Evolutionary conservation across 2,113 vertebrate genomes (phyloP).

Genomic region (Pachyramphus minor): DNA sequence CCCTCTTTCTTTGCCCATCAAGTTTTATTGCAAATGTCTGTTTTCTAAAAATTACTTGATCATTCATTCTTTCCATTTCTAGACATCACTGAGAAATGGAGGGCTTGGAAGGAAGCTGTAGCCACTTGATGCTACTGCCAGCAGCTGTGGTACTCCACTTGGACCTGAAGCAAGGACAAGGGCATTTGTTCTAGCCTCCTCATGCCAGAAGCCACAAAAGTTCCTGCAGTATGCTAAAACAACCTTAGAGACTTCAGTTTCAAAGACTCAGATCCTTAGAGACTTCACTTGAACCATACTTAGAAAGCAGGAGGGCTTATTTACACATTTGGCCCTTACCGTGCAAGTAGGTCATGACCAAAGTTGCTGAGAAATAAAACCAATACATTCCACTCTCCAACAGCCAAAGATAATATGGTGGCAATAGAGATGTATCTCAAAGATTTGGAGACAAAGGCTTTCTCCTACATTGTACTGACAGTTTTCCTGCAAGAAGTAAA

Average conservation of each 20-base stretch:
- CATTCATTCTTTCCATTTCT: not conserved
- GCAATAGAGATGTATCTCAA: not conserved
- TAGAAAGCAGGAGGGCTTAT: not conserved
- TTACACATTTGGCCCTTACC: not conserved
- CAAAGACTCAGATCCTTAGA: not conserved
- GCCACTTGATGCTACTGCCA: not conserved
- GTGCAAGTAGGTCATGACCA: not conserved
- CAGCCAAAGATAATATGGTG: not conserved
- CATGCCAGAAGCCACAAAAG: not conserved
- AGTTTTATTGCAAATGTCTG: not conserved
- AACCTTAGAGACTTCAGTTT: not conserved
- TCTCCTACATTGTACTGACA: not conserved
- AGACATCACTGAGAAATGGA: not conserved
- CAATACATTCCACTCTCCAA: not conserved
- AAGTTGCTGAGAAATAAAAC: not conserved
- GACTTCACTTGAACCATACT: not conserved
- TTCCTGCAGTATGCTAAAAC: not conserved
- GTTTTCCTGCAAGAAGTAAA: not conserved
- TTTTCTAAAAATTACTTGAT: not conserved
- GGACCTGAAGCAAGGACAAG: not conserved
- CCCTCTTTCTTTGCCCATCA: not conserved
- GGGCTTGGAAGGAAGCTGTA: not conserved
- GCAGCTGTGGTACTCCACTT: not conserved
- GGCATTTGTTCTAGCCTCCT: not conserved
- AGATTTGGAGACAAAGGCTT: not conserved